Evolutionary conservation across 2,113 vertebrate species (phyloP).

Genomic region (Isurus oxyrinchus): DNA sequence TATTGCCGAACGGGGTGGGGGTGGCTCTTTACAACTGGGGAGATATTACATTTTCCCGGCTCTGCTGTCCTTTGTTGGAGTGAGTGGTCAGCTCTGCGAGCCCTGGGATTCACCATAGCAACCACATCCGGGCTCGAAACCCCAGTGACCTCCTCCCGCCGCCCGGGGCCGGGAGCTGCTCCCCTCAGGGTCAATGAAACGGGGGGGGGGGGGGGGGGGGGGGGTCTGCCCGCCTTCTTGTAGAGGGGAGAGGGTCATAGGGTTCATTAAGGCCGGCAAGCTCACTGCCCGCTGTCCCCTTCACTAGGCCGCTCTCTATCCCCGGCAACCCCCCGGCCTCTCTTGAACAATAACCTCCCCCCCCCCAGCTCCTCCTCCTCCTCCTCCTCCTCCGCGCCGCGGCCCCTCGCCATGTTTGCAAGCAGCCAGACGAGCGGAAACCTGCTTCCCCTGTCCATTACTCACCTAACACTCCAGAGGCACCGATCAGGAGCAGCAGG

Average conservation of each 20-base stretch:
- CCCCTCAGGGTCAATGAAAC: neutral
- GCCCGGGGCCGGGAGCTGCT: neutral
- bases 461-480: neutral
- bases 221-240: no score
- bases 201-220: neutral
- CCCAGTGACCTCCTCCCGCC: neutral
- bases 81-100: neutral
- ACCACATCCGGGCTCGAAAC: neutral
- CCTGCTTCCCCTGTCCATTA: neutral
- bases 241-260: no score
- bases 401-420: slow-evolving; percentile 1
- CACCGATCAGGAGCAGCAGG: neutral
- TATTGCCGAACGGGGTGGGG: neutral
- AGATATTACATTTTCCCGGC: neutral
- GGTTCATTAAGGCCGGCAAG: no score
- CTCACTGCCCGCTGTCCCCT: no score
- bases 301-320: neutral
- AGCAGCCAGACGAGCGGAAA: no score
- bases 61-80: neutral
- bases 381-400: neutral
- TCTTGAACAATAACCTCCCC: neutral
- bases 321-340: neutral
- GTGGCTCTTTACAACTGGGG: neutral
- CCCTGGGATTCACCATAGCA: neutral
- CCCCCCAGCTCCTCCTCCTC: neutral